phyloP scores from a whole-genome alignment of 2,113 vertebrate genomes.

The Hemicordylus capensis region DNA sequence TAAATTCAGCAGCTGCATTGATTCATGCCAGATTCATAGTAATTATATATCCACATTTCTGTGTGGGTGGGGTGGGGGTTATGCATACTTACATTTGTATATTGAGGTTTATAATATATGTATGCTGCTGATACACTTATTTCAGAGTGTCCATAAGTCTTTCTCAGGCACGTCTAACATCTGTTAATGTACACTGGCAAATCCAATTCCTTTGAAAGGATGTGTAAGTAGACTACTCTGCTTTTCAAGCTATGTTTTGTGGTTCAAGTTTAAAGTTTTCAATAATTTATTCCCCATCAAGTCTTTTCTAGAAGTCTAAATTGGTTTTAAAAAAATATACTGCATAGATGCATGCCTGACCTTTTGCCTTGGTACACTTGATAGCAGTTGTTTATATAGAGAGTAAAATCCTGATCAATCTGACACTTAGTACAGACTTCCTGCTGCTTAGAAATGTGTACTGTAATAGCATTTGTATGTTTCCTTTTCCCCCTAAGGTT shows the following conservation, averaged over 20 bases:
- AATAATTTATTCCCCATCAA: constrained; percentile 57
- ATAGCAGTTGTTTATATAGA: constrained; percentile 68
- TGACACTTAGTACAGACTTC: constrained; percentile 76
- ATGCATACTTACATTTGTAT: neutral
- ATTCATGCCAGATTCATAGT: neutral
- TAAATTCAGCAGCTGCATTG: neutral
- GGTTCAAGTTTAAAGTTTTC: constrained; percentile 57
- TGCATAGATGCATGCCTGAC: constrained; percentile 45
- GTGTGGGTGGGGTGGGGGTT: neutral
- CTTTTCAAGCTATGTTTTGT: constrained; percentile 31
- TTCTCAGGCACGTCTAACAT: neutral
- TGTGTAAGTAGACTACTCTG: neutral
- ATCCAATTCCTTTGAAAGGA: constrained; percentile 43
- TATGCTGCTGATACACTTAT: neutral
- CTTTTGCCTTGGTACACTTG: constrained; percentile 52
- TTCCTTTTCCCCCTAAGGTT: constrained; percentile 71
- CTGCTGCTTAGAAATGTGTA: constrained; percentile 74
- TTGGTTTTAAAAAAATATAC: constrained; percentile 49
- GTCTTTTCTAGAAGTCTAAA: constrained; percentile 53
- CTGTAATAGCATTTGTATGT: constrained; percentile 77
- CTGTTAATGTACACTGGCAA: constrained; percentile 16
- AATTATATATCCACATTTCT: neutral
- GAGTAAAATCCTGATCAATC: constrained; percentile 73
- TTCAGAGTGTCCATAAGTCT: neutral
- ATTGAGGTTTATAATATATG: fast-evolving